Conservation (phyloP, 2,113 vertebrate genomes). For the Ploceus nigricollis region DNA sequence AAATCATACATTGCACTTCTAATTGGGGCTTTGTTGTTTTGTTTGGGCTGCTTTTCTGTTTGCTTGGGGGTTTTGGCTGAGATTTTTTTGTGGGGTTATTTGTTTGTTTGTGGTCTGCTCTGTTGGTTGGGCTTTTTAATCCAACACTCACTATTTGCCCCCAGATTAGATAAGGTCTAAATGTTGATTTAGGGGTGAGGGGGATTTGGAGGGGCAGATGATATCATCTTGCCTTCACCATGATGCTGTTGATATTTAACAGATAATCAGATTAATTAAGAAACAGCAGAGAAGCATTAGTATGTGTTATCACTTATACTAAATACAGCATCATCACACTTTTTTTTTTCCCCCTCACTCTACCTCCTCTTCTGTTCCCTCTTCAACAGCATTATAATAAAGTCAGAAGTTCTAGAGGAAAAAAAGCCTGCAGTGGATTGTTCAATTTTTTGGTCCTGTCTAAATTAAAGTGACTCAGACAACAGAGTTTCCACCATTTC, state of each 20-base stretch:
- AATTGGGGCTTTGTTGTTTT: background rate
- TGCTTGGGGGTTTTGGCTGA: background rate
- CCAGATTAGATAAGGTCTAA: background rate
- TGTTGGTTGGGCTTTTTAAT: background rate
- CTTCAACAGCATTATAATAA: background rate
- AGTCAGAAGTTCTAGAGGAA: background rate
- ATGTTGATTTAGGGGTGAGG: background rate
- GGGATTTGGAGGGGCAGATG: background rate
- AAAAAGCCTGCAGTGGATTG: background rate
- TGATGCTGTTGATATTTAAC: background rate
- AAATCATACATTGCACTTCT: fast-evolving
- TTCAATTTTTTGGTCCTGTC: background rate
- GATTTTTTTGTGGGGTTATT: background rate
- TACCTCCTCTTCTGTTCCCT: background rate
- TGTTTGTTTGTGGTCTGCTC: background rate
- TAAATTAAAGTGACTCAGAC: background rate
- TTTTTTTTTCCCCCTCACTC: background rate
- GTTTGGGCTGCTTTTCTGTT: background rate
- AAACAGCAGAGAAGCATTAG: background rate
- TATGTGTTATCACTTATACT: background rate
- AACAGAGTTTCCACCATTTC: background rate
- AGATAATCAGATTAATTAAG: background rate
- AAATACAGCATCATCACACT: background rate
- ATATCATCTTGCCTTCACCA: background rate
- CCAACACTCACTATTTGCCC: background rate